Evolutionary conservation across 2,888 invertebrate genomes (phyloP).

Genomic region (Antheraea yamamai): DNA sequence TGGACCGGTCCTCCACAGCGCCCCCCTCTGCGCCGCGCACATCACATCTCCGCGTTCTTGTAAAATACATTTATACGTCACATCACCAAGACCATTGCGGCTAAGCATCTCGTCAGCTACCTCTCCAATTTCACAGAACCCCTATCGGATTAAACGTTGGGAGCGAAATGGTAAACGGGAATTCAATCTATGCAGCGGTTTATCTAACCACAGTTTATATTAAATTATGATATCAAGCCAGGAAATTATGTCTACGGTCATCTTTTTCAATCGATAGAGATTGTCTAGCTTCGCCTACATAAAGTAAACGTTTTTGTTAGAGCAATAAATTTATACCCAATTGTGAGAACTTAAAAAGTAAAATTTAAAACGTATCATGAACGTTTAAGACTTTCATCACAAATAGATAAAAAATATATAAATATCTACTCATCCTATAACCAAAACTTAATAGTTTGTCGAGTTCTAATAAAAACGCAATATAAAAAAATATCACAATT

Average conservation of each 20-base stretch:
- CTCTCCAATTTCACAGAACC: conserved; percentile 70
- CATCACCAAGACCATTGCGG: conserved; percentile 70
- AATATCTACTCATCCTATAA: background rate
- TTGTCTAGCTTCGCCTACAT: background rate
- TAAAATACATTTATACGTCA: conserved; percentile 76
- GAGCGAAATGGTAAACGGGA: conserved; percentile 60
- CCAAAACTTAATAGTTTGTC: background rate
- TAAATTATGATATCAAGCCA: conserved; percentile 30
- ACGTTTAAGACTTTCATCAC: background rate
- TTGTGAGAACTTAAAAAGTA: background rate
- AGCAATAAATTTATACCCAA: background rate
- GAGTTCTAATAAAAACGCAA: background rate
- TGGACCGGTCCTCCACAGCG: conserved; percentile 65
- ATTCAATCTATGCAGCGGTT: conserved; percentile 57
- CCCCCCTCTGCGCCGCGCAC: conserved; percentile 47
- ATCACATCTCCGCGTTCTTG: conserved; percentile 59
- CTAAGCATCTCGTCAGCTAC: conserved; percentile 66
- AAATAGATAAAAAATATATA: background rate
- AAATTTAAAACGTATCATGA: background rate
- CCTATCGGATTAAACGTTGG: conserved; percentile 63
- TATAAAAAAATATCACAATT: background rate
- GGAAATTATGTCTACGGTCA: conserved; percentile 26
- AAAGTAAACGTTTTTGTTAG: background rate
- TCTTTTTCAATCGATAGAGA: conserved; percentile 3
- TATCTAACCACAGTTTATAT: conserved; percentile 66